These are phyloP conservation scores for Aphaenogaster ashmeadi DNA, from an alignment of 1,140 invertebrate genomes.

Conservation along the genomic window DNA sequence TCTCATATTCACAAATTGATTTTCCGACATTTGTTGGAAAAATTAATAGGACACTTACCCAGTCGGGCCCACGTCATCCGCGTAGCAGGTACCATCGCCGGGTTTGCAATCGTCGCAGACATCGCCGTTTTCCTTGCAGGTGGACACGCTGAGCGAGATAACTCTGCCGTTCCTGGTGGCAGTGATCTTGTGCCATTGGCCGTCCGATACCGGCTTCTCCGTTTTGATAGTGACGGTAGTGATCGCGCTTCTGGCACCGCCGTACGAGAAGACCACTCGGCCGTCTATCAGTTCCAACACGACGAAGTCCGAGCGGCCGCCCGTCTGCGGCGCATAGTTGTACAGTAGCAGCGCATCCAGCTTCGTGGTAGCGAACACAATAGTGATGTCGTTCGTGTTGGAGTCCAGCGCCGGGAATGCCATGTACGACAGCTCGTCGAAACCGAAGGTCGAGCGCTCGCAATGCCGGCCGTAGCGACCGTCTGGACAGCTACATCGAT, in stretches of 20 bases:
- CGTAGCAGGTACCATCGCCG: constrained; percentile 93
- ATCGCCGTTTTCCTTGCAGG: constrained; percentile 94
- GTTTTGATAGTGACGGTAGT: constrained; percentile 91
- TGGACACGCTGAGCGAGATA: constrained; percentile 93
- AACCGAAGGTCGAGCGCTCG: constrained; percentile 96
- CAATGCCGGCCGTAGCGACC: constrained; percentile 96
- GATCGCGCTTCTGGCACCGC: constrained; percentile 94
- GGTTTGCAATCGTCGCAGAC: constrained; percentile 94
- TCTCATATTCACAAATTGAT: background rate
- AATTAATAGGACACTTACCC: constrained; percentile 89
- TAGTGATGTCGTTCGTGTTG: constrained; percentile 96
- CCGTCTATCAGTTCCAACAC: constrained; percentile 95
- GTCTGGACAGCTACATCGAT: constrained; percentile 95
- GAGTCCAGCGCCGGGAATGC: constrained; percentile 94
- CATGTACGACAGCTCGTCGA: constrained; percentile 96
- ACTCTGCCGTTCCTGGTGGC: constrained; percentile 96
- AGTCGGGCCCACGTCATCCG: constrained; percentile 93
- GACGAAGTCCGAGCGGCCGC: constrained; percentile 96
- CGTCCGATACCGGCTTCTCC: constrained; percentile 91
- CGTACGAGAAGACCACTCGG: constrained; percentile 95
- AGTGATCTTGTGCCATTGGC: constrained; percentile 96
- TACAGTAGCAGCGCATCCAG: constrained; percentile 95
- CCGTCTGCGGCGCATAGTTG: constrained; percentile 95
- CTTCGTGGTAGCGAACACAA: constrained; percentile 97
- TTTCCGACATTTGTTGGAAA: constrained; percentile 56